A percentile compares a stretch with the other conserved stretches of the same genome.
These are phyloP conservation scores for Chroicocephalus ridibundus DNA, from an alignment of 2,113 vertebrate species.

Conservation along the genomic window DNA sequence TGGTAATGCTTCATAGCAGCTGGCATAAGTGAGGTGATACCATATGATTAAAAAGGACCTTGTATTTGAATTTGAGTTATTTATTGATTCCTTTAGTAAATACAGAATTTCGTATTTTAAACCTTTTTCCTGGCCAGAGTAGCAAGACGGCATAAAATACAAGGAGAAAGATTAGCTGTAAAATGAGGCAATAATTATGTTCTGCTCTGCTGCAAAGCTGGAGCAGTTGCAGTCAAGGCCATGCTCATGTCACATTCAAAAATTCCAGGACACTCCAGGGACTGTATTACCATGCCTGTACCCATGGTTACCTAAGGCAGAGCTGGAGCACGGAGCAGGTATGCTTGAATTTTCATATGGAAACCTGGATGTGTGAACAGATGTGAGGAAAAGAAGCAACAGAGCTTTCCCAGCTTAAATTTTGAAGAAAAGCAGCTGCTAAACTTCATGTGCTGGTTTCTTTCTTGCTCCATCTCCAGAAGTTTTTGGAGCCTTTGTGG, in stretches of 20 bases:
- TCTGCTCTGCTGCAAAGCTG: neutral
- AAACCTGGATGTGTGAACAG: neutral
- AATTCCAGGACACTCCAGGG: neutral
- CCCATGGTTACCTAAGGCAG: rapidly evolving
- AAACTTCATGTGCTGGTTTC: neutral
- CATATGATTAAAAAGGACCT: neutral
- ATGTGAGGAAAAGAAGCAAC: neutral
- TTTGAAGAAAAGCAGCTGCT: neutral
- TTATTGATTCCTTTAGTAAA: neutral
- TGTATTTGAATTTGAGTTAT: neutral
- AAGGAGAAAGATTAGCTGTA: neutral
- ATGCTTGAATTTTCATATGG: rapidly evolving
- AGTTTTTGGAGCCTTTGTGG: neutral
- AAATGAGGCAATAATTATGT: neutral
- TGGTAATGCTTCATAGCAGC: neutral
- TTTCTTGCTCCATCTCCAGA: neutral
- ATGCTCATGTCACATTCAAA: neutral
- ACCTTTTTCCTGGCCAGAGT: neutral
- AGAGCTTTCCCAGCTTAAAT: neutral
- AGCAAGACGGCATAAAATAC: neutral
- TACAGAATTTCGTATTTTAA: neutral
- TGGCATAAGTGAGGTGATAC: neutral
- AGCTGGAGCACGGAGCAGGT: neutral
- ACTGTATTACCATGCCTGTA: neutral
- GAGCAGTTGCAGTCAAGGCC: neutral